Percentiles rank a stretch among this genome's conserved stretches.
Evolutionary conservation across 2,797 vertebrate genomes (phyloP).

Genomic region (Philypnodon macrostomus): DNA sequence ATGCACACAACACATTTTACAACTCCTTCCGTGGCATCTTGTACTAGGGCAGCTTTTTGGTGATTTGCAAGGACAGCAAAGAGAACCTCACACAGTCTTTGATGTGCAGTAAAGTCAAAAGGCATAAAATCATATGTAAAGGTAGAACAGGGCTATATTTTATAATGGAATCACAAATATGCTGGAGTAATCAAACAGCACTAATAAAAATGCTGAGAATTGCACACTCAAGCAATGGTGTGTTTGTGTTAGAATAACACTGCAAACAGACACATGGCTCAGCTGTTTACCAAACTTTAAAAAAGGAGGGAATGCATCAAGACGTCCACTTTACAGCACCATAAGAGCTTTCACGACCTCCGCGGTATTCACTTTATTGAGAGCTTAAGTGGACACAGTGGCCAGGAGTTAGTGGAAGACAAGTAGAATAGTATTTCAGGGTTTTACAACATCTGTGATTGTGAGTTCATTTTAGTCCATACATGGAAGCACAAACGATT

Average conservation of each 20-base stretch:
- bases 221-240: slow-evolving; percentile 23
- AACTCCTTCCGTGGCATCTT: slow-evolving; percentile 36
- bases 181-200: slow-evolving; percentile 38
- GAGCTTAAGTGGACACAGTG: slow-evolving; percentile 33
- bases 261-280: slow-evolving; percentile 19
- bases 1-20: slow-evolving; percentile 1
- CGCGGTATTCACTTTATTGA: slow-evolving; percentile 51
- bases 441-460: slow-evolving; percentile 28
- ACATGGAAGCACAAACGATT: slow-evolving; percentile 18
- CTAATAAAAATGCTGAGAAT: slow-evolving; percentile 44
- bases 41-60: slow-evolving; percentile 45
- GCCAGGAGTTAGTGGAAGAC: slow-evolving; percentile 32
- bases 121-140: slow-evolving; percentile 37
- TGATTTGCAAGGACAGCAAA: slow-evolving; percentile 43
- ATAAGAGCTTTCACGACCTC: slow-evolving; percentile 55
- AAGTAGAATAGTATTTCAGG: slow-evolving; percentile 33
- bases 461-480: slow-evolving; percentile 20
- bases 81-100: slow-evolving; percentile 58
- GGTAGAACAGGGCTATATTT: slow-evolving; percentile 15
- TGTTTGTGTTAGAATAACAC: too few species aligned
- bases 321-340: slow-evolving; percentile 50
- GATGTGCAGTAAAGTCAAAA: slow-evolving; percentile 60
- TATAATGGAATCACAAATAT: slow-evolving; percentile 39
- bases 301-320: slow-evolving; percentile 47
- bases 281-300: slow-evolving; percentile 46